Base-by-base conservation (phyloP, 2,797 vertebrate genomes). In the Neosilurus mollespiculum region DNA sequence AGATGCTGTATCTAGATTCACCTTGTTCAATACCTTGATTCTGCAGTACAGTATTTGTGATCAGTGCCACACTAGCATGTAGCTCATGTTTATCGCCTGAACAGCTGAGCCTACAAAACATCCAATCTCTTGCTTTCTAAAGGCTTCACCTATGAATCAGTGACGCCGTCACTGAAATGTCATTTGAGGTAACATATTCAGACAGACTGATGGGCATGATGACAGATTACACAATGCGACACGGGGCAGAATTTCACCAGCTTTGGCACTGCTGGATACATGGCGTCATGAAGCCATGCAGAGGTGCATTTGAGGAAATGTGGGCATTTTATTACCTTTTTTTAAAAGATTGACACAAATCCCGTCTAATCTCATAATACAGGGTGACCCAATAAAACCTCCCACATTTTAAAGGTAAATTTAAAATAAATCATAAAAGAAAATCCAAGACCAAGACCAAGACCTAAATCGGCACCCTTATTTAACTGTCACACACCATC, bases 141-240 rank as follows among this genome's bases (percentile, higher is more conserved):
- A 81, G 16, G 56, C 65, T 58, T 71, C 65, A 10, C 79, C 71
- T 30, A 61, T 14, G 7, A 54, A 65, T 34, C 61, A 51, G 34
- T 22, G 69, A 62, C 59, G 16, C 22, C 24, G 9, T 37, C n/a
- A 20, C 7, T 22, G 24, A 26, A 53, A 73, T 77, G 84, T 81
- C 80, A 81, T 54, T 11, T 56, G 72, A 81, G 84, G 72, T 67
- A 37, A 69, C 70, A 65, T 51, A 65, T 78, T 71, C 80, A 79
- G 58, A 71, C 66, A 78, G 30, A 83, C 14, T 49, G 66, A 80
- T 66, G 62, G 75, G 65, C 67, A 73, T 22, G 54, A 3, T 12
- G 69, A 76, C 69, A 75, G 61, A 80, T 82, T 61, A 79, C 58
- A 86, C 64, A 75, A 75, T 20, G 14, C 18, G 34, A 34, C n/a